Evolutionary conservation across 2,888 invertebrate genomes (phyloP).

Genomic region (Drosophila crucigera): DNA sequence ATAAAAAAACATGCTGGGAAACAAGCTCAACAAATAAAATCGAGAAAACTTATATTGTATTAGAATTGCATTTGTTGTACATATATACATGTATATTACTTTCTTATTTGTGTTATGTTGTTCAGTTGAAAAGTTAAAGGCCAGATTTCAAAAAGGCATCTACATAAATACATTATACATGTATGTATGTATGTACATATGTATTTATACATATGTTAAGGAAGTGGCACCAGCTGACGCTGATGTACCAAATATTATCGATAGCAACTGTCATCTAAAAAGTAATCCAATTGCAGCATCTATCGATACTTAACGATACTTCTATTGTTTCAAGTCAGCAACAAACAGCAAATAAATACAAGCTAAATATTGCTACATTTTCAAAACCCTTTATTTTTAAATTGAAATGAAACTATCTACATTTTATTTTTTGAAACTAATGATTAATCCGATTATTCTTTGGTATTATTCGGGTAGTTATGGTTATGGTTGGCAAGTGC

Average conservation of each 20-base stretch:
- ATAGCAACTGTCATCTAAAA: not conserved
- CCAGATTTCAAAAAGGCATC: not conserved
- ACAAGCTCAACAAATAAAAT: conserved; percentile 46
- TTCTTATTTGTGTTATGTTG: not conserved
- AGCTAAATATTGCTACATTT: no score
- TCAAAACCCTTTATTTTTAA: not conserved
- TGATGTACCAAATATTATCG: conserved; percentile 21
- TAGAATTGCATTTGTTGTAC: not conserved
- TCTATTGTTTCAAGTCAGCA: no score
- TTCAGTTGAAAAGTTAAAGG: not conserved
- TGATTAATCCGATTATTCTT: not conserved
- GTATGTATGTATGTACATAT: not conserved
- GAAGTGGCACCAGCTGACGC: conserved; percentile 37
- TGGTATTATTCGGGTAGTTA: not conserved
- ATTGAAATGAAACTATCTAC: not conserved
- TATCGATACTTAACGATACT: conserved; percentile 7
- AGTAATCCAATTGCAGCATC: not conserved
- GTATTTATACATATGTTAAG: conserved; percentile 5
- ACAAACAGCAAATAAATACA: not conserved
- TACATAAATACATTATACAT: not conserved
- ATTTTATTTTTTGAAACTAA: not conserved
- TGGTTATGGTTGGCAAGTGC: not conserved
- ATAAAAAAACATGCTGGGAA: conserved; percentile 36
- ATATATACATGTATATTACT: no score
- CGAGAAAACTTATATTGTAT: conserved; percentile 2